phyloP scores from a whole-genome alignment of 2,113 vertebrate species.

The Salvelinus fontinalis region DNA sequence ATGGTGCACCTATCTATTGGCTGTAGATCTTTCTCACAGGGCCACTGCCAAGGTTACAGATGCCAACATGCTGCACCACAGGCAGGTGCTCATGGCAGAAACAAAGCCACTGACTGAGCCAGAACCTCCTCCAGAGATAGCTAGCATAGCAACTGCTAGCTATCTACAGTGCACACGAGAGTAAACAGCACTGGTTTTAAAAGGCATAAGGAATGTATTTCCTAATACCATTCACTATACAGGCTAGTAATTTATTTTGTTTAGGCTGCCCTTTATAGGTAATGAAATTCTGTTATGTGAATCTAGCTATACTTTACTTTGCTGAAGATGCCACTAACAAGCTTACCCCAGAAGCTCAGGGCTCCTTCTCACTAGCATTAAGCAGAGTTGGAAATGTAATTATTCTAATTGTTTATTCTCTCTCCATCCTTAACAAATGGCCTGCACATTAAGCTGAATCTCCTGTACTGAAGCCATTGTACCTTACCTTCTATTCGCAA shows the following conservation, averaged over 20 bases:
- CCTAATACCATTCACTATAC: neutral
- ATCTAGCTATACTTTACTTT: constrained; percentile 32
- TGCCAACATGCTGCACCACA: neutral
- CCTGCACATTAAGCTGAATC: constrained; percentile 47
- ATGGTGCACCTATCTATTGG: constrained; percentile 18
- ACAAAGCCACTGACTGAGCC: too few species aligned
- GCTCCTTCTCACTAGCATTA: constrained; percentile 46
- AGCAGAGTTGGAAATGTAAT: constrained; percentile 59
- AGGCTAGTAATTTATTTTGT: neutral
- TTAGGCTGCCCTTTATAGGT: constrained; percentile 7
- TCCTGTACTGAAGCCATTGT: constrained; percentile 18
- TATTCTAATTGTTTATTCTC: constrained; percentile 66
- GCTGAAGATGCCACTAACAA: constrained; percentile 53
- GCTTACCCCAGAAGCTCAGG: constrained; percentile 40
- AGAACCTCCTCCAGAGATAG: too few species aligned
- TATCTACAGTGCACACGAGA: too few species aligned
- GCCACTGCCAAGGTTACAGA: constrained; percentile 45
- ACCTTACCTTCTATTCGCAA: too few species aligned
- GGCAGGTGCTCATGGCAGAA: too few species aligned
- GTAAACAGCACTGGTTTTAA: too few species aligned
- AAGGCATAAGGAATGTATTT: too few species aligned
- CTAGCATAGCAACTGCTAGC: too few species aligned
- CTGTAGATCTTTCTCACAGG: constrained; percentile 39
- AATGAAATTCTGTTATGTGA: constrained; percentile 44
- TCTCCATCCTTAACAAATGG: constrained; percentile 51